These are phyloP conservation scores for Tachycineta bicolor DNA, from an alignment of 2,113 vertebrate genomes.

Conservation along the genomic window DNA sequence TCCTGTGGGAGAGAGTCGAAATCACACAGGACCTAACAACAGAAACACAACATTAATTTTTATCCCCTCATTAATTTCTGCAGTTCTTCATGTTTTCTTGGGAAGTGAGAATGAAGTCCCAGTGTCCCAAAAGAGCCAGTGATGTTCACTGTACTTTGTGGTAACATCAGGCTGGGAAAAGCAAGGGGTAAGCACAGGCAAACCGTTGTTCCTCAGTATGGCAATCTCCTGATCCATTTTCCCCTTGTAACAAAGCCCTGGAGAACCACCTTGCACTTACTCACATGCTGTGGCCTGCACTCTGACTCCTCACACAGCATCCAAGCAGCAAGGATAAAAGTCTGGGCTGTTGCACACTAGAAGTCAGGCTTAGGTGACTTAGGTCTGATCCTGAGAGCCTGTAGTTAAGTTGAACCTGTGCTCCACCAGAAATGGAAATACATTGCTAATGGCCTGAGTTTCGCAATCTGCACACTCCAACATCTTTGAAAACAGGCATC, in stretches of 20 bases:
- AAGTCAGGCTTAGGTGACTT: neutral
- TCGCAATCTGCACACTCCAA: neutral
- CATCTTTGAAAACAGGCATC: neutral
- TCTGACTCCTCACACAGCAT: neutral
- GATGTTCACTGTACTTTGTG: neutral
- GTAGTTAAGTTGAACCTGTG: neutral
- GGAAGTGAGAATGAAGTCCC: neutral
- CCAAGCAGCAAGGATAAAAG: neutral
- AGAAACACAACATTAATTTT: neutral
- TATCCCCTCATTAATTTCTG: neutral
- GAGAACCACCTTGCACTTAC: neutral
- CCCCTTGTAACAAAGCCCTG: neutral
- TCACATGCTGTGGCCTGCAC: neutral
- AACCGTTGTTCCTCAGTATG: neutral
- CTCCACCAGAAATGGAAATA: neutral
- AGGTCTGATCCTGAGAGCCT: neutral
- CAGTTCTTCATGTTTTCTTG: neutral
- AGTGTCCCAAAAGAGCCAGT: neutral
- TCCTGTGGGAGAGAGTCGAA: neutral
- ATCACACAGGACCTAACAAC: neutral
- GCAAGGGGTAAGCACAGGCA: neutral
- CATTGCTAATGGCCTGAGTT: neutral
- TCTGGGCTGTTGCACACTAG: neutral
- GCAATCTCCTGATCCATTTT: neutral
- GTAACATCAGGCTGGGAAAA: neutral